These are phyloP conservation scores for Betta splendens DNA, from an alignment of 2,797 vertebrate species.

Conservation along the genomic window DNA sequence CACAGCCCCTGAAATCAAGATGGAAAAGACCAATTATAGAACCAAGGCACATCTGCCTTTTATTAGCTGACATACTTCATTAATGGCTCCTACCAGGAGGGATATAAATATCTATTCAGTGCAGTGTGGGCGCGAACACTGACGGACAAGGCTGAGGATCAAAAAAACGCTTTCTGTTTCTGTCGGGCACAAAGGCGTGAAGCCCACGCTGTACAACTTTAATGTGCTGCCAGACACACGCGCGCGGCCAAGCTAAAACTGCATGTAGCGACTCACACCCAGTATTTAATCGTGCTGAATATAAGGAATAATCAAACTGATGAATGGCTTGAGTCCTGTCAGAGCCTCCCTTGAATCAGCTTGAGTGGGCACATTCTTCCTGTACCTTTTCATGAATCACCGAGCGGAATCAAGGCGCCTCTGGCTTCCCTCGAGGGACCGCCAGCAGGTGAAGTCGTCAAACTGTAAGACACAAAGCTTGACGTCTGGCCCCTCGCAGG, in stretches of 20 bases:
- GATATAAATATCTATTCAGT: constrained; percentile 62
- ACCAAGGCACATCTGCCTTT: constrained; percentile 70
- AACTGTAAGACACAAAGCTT: constrained; percentile 22
- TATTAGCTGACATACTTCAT: constrained; percentile 70
- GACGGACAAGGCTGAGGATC: constrained; percentile 37
- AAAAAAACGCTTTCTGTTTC: constrained; percentile 40
- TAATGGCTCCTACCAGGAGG: constrained; percentile 61
- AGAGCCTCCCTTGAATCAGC: constrained; percentile 14
- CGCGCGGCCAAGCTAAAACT: constrained; percentile 50
- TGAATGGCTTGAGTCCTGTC: constrained; percentile 33
- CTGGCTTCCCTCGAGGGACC: constrained; percentile 17
- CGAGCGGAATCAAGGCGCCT: constrained; percentile 18
- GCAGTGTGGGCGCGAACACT: constrained; percentile 37
- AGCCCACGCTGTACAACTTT: constrained; percentile 43
- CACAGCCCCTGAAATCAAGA: constrained; percentile 59
- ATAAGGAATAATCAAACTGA: constrained; percentile 39
- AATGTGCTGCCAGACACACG: constrained; percentile 49
- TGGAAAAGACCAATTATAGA: constrained; percentile 71
- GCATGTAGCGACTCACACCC: constrained; percentile 31
- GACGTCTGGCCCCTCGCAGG: constrained; percentile 20
- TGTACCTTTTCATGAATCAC: constrained; percentile 30
- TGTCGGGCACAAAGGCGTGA: constrained; percentile 50
- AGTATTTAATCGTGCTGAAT: constrained; percentile 39
- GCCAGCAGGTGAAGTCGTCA: constrained; percentile 23
- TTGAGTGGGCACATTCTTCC: constrained; percentile 20